Conservation (phyloP, 2,113 vertebrate species). For the Gymnogyps californianus region DNA sequence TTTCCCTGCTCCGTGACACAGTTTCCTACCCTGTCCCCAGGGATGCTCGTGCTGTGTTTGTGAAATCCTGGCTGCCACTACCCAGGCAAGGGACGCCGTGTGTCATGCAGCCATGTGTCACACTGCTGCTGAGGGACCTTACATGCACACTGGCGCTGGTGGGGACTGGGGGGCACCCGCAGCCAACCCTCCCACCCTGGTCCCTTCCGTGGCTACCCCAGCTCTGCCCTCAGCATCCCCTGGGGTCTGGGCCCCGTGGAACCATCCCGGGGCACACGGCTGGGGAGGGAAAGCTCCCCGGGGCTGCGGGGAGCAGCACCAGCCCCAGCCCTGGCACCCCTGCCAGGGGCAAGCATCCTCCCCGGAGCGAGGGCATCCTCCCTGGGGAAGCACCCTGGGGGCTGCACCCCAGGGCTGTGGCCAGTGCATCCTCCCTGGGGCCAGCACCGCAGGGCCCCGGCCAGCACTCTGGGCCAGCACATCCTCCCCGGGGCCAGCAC, state of each 20-base stretch:
- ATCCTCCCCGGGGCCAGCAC: not conserved
- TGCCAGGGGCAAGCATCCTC: not conserved
- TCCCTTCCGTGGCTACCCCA: not conserved
- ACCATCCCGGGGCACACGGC: not conserved
- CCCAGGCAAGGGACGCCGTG: not conserved
- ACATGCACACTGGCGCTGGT: not conserved
- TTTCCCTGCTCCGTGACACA: not conserved
- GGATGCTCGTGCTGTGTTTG: not conserved
- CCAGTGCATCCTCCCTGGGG: not conserved
- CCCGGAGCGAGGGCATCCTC: not conserved
- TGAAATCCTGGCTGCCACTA: not conserved
- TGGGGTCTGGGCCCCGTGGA: fast-evolving
- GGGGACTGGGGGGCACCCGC: not conserved
- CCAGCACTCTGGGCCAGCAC: not conserved
- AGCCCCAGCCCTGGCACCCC: too few relatives aligned
- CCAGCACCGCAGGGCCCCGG: not conserved
- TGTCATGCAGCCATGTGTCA: not conserved
- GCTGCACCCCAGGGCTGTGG: not conserved
- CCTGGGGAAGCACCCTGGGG: too few relatives aligned
- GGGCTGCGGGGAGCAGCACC: not conserved
- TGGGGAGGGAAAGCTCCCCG: not conserved
- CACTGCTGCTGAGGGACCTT: not conserved
- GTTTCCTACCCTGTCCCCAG: not conserved
- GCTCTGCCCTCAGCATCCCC: not conserved
- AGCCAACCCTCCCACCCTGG: not conserved